Conservation (phyloP, 2,113 vertebrate genomes). For the Corythaixoides concolor region DNA sequence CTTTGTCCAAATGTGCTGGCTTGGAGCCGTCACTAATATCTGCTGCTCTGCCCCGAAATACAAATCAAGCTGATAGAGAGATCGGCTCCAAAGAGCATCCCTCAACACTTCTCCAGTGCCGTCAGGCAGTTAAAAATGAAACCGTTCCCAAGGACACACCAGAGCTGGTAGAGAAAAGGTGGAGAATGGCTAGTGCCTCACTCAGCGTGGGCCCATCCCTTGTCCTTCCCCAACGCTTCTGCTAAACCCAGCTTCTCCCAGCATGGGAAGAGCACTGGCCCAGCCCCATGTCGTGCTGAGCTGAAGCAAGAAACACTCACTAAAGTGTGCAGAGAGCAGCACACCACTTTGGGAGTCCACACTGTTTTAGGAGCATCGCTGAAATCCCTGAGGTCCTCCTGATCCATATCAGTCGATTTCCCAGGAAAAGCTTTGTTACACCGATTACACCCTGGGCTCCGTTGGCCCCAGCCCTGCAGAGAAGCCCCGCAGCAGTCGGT, state of each 20-base stretch:
- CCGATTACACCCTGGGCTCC: fast-evolving
- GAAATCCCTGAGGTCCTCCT: not conserved
- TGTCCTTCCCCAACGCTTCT: not conserved
- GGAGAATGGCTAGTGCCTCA: not conserved
- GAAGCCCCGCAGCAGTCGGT: not conserved
- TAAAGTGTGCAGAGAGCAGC: not conserved
- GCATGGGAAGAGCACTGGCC: not conserved
- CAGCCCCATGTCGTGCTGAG: fast-evolving
- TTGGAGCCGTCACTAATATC: not conserved
- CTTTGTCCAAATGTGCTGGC: not conserved
- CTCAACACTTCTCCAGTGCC: not conserved
- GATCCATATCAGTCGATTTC: fast-evolving
- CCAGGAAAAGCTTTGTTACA: not conserved
- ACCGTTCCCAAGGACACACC: not conserved
- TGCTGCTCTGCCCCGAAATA: not conserved
- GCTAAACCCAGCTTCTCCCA: not conserved
- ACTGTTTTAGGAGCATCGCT: not conserved
- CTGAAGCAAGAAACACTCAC: not conserved
- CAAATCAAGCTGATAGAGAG: not conserved
- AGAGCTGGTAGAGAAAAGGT: not conserved
- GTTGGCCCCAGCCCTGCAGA: not conserved
- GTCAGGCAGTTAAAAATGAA: not conserved
- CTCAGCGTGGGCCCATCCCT: fast-evolving
- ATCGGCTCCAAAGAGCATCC: not conserved
- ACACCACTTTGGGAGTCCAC: not conserved